phyloP scores from a whole-genome alignment of 53 echinoderm and acorn worm genomes.

The Hippasteria phrygiana region DNA sequence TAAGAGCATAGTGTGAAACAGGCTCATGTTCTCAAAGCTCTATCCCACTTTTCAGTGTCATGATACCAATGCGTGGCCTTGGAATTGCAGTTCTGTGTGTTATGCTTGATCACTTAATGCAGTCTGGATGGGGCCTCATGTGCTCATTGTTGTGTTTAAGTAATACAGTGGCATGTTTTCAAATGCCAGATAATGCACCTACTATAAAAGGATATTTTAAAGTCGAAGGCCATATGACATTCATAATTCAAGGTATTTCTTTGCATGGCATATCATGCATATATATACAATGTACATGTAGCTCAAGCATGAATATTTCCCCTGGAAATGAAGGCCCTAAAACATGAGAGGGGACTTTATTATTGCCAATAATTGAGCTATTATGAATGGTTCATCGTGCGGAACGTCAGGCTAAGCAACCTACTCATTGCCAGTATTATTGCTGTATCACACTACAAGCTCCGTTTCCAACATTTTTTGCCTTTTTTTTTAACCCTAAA shows the following conservation, averaged over 20 bases:
- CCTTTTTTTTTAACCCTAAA: too few species aligned
- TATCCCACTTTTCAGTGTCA: too few species aligned
- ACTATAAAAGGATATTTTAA: not conserved
- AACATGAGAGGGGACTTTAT: conserved; percentile 16
- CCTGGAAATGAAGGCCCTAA: not conserved
- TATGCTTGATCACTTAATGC: too few species aligned
- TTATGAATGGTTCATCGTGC: not conserved
- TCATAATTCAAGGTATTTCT: not conserved
- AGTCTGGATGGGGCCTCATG: too few species aligned
- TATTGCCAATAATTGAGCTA: conserved; percentile 32
- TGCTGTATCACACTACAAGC: too few species aligned
- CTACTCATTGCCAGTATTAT: not conserved
- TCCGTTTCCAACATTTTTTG: too few species aligned
- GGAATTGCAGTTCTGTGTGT: too few species aligned
- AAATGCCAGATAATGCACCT: not conserved
- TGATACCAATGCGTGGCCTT: too few species aligned
- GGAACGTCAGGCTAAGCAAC: not conserved
- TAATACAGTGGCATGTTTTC: not conserved
- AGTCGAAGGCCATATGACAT: not conserved
- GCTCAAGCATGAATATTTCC: not conserved
- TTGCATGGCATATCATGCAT: not conserved
- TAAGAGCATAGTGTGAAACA: too few species aligned
- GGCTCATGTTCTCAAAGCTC: too few species aligned
- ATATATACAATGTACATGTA: not conserved
- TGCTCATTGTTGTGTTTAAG: too few species aligned